Evolutionary conservation across 2,888 invertebrate genomes (phyloP).

Genomic region (Molorchus minor): DNA sequence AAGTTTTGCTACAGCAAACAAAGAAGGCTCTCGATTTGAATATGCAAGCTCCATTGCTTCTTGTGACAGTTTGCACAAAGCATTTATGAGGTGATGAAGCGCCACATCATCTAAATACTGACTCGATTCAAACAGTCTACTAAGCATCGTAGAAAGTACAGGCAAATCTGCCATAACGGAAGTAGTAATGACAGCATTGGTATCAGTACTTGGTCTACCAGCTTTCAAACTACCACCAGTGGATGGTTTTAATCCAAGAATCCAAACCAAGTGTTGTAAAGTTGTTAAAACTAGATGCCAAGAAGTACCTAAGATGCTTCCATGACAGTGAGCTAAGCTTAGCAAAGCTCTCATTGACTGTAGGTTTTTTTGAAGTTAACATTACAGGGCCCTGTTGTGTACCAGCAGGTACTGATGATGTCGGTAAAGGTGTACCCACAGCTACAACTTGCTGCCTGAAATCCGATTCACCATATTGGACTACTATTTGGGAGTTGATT

Average conservation of each 20-base stretch:
- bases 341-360: slow-evolving; percentile 95
- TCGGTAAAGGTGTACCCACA: slow-evolving; percentile 94
- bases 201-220: slow-evolving; percentile 79
- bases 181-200: slow-evolving; percentile 90
- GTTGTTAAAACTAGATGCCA: slow-evolving; percentile 98
- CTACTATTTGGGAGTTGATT: slow-evolving; percentile 65
- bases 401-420: slow-evolving; percentile 79
- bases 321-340: slow-evolving; percentile 89
- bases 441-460: slow-evolving; percentile 95
- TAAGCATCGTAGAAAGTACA: slow-evolving; percentile 87
- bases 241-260: slow-evolving; percentile 90
- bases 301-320: slow-evolving; percentile 88
- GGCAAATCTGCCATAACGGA: slow-evolving; percentile 97
- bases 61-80: slow-evolving; percentile 92
- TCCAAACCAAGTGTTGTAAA: slow-evolving; percentile 93
- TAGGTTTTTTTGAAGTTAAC: slow-evolving; percentile 96
- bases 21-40: slow-evolving; percentile 93
- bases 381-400: slow-evolving; percentile 91
- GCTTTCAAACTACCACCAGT: slow-evolving; percentile 93
- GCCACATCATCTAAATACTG: slow-evolving; percentile 94
- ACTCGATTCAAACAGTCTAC: slow-evolving; percentile 93
- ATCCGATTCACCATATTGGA: slow-evolving; percentile 73
- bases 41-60: slow-evolving; percentile 98
- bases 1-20: slow-evolving; percentile 97
- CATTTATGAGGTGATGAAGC: slow-evolving; percentile 94